Conservation (phyloP, 2,797 vertebrate genomes). For the Thripadectes ignobilis region DNA sequence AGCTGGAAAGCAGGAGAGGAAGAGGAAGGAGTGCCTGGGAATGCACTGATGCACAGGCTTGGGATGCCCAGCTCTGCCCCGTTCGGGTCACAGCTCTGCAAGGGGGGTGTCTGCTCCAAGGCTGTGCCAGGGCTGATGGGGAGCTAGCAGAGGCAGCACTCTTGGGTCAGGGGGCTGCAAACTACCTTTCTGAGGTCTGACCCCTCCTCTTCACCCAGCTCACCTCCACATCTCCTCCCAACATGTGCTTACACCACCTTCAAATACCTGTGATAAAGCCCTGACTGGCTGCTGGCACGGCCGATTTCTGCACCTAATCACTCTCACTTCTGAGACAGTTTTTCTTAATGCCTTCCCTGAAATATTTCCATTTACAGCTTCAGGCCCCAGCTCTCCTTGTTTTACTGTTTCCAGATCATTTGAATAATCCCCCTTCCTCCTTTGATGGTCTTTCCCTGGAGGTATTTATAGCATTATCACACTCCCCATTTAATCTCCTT, state of each 20-base stretch:
- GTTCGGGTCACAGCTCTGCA: neutral
- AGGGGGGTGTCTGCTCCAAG: neutral
- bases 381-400: slow-evolving; percentile 34
- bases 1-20: neutral
- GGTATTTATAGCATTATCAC: slow-evolving; percentile 55
- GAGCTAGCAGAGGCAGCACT: neutral
- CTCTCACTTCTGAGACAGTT: slow-evolving; percentile 7
- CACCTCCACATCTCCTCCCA: neutral
- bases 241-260: neutral
- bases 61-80: neutral
- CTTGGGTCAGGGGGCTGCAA: neutral
- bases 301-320: slow-evolving; percentile 13
- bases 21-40: neutral
- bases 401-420: slow-evolving; percentile 59
- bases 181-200: neutral
- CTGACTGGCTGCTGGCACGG: neutral
- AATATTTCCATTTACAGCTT: slow-evolving; percentile 45
- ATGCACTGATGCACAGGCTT: accelerated
- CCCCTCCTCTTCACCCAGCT: neutral
- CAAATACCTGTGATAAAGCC: neutral
- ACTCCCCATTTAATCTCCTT: slow-evolving; percentile 50
- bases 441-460: slow-evolving; percentile 68
- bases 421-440: slow-evolving; percentile 60
- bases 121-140: neutral
- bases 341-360: slow-evolving; percentile 32